A percentile compares a stretch with the other conserved stretches of the same genome.
phyloP scores from a whole-genome alignment of 2,113 vertebrate species.

The Thalassarche chlororhynchos region DNA sequence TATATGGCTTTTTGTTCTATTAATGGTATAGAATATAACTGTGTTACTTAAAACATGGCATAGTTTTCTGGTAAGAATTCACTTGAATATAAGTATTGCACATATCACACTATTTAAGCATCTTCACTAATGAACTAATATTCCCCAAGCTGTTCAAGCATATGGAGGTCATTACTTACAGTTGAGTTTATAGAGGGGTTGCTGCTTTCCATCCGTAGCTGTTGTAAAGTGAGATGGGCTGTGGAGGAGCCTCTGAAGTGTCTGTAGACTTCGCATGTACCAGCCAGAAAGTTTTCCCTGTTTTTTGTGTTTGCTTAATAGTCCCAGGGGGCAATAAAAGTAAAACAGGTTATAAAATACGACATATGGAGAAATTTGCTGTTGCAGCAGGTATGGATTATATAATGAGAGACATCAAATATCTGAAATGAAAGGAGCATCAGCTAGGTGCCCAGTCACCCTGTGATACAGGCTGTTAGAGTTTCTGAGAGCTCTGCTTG shows the following conservation, averaged over 20 bases:
- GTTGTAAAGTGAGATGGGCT: conserved; percentile 25
- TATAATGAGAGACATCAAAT: not conserved
- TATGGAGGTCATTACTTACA: conserved; percentile 35
- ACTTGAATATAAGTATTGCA: not conserved
- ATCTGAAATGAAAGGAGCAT: not conserved
- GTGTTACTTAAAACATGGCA: not conserved
- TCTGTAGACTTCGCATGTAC: not conserved
- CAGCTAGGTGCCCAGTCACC: not conserved
- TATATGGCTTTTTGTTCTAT: not conserved
- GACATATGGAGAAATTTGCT: not conserved
- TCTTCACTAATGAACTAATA: not conserved
- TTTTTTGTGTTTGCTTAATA: conserved; percentile 7
- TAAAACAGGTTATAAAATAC: conserved; percentile 9
- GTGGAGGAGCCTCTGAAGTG: conserved; percentile 2
- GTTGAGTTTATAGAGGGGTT: not conserved
- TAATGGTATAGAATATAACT: not conserved
- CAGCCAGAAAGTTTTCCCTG: not conserved
- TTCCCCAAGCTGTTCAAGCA: not conserved
- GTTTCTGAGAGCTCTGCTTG: not conserved
- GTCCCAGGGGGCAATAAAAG: not conserved
- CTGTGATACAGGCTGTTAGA: not conserved
- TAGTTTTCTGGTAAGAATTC: not conserved
- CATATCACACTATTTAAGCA: not conserved
- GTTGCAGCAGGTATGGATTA: not conserved
- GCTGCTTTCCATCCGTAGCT: conserved; percentile 15